Evolutionary conservation across 2,888 invertebrate species (phyloP).

Genomic region (Ectemnius continuus): DNA sequence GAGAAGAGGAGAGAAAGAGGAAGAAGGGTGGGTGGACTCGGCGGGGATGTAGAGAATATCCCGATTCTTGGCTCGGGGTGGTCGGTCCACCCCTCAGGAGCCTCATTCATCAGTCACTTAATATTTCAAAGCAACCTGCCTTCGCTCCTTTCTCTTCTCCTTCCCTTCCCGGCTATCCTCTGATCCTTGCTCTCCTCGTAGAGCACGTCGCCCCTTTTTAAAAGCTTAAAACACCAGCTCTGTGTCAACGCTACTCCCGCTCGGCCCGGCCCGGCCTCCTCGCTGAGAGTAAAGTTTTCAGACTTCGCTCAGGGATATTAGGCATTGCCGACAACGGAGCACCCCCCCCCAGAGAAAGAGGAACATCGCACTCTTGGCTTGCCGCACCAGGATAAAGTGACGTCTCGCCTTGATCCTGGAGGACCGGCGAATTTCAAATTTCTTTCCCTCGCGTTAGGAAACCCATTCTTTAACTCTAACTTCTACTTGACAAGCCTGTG

Average conservation of each 20-base stretch:
- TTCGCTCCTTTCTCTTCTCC: constrained; percentile 51
- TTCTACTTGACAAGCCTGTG: too few species aligned
- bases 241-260: constrained; percentile 62
- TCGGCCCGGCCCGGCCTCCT: constrained; percentile 10
- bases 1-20: constrained; percentile 36
- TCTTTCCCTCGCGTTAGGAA: constrained; percentile 25
- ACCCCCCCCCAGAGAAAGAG: too few species aligned
- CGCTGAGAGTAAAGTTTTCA: constrained; percentile 68
- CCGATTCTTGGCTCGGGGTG: constrained; percentile 26
- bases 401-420: constrained; percentile 51
- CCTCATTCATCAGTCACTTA: constrained; percentile 77
- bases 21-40: background rate
- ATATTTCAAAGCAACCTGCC: constrained; percentile 73
- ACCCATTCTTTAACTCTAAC: too few species aligned
- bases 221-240: constrained; percentile 70
- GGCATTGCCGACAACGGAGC: constrained; percentile 10
- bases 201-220: constrained; percentile 65
- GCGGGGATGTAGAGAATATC: constrained; percentile 19
- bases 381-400: constrained; percentile 28
- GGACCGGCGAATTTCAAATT: constrained; percentile 58
- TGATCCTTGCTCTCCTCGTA: constrained; percentile 33
- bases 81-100: constrained; percentile 66
- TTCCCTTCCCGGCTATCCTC: constrained; percentile 28
- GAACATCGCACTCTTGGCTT: background rate
- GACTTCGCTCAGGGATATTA: constrained; percentile 69